Percentiles rank a stretch among this genome's conserved stretches.
Evolutionary conservation across 2,797 vertebrate genomes (phyloP).

Genomic region (Falco naumanni): DNA sequence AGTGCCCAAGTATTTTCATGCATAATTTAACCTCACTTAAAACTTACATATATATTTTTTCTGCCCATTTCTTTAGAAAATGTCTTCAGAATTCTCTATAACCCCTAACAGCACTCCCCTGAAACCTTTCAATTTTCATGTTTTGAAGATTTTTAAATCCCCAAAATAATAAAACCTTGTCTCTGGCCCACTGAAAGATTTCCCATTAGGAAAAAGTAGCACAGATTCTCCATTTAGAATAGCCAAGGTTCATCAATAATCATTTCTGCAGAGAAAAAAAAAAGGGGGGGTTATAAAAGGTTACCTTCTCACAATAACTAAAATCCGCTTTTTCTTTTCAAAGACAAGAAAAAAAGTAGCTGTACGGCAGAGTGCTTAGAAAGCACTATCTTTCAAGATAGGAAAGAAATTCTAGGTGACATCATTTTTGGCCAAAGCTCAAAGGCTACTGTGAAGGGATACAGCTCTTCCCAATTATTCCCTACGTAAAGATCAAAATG

Average conservation of each 20-base stretch:
- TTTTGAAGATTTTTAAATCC: background rate
- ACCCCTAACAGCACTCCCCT: background rate
- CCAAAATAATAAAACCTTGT: background rate
- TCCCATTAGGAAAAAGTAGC: background rate
- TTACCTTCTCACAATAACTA: background rate
- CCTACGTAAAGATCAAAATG: constrained; percentile 46
- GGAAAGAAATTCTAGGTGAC: constrained; percentile 39
- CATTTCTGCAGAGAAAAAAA: background rate
- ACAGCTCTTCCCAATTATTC: constrained; percentile 57
- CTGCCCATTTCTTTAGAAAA: background rate
- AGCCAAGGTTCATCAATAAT: background rate
- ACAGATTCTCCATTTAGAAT: background rate
- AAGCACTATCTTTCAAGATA: constrained; percentile 39
- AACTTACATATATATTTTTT: background rate
- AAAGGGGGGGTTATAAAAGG: background rate
- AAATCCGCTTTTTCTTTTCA: background rate
- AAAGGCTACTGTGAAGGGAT: constrained; percentile 52
- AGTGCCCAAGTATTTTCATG: background rate
- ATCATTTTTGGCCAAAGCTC: constrained; percentile 61
- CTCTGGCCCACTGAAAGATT: background rate
- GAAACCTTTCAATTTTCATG: background rate
- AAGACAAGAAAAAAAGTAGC: background rate
- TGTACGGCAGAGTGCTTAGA: constrained; percentile 1
- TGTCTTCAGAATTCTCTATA: background rate
- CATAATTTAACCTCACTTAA: background rate